phyloP scores from a whole-genome alignment of 2,113 vertebrate genomes.

The Rhadina sibilatrix region DNA sequence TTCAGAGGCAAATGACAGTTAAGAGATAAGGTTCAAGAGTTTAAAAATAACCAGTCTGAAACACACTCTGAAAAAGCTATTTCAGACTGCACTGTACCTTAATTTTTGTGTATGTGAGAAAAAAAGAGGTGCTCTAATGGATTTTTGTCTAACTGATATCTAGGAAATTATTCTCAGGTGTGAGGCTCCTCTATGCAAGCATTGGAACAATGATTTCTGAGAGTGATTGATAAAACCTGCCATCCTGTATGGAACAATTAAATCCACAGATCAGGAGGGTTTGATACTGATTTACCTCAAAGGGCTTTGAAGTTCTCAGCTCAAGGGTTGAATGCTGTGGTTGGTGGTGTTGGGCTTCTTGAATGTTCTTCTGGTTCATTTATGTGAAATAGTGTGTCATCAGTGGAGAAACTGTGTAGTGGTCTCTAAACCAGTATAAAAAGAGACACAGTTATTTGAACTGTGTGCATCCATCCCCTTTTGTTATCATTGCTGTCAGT shows the following conservation, averaged over 20 bases:
- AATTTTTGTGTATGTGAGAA: not conserved
- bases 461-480: not conserved
- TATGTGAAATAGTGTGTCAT: not conserved
- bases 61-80: not conserved
- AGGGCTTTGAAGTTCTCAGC: not conserved
- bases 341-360: not conserved
- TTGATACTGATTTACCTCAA: not conserved
- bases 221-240: not conserved
- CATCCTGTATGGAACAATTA: not conserved
- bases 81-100: rapidly evolving
- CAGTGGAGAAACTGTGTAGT: not conserved
- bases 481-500: not conserved
- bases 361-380: not conserved
- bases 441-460: not conserved
- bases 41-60: not conserved
- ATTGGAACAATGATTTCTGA: not conserved
- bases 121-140: not conserved
- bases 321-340: not conserved
- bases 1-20: not conserved
- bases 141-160: not conserved
- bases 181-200: not conserved
- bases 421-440: not conserved
- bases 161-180: not conserved
- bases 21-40: not conserved
- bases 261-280: not conserved